phyloP scores from a whole-genome alignment of 1,140 invertebrate species.

The Delia radicum region DNA sequence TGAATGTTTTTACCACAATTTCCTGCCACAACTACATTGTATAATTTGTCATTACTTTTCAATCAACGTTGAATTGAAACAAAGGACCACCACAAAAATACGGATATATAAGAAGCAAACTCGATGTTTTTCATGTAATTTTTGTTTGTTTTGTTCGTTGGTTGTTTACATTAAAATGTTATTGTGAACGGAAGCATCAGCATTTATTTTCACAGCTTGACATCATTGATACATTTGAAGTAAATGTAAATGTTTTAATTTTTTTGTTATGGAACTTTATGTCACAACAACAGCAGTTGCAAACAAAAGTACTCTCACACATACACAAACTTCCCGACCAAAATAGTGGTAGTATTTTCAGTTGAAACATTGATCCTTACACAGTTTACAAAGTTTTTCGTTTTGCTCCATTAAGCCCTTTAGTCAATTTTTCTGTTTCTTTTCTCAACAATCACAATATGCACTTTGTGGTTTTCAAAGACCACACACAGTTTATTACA shows the following conservation, averaged over 20 bases:
- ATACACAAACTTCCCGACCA: too few species aligned
- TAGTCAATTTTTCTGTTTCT: neutral
- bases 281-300: too few species aligned
- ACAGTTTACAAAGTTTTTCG: too few species aligned
- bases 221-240: conserved; percentile 6
- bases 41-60: neutral
- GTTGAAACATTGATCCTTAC: neutral
- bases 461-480: neutral
- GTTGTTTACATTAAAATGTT: neutral
- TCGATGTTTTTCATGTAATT: too few species aligned
- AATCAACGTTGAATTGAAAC: neutral
- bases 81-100: neutral
- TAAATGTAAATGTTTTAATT: neutral
- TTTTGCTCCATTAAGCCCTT: neutral
- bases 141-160: too few species aligned
- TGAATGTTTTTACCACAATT: neutral
- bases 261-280: neutral
- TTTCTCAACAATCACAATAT: neutral
- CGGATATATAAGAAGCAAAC: neutral
- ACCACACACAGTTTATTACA: neutral
- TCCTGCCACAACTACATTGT: neutral
- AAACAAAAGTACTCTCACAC: too few species aligned
- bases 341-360: too few species aligned
- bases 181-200: conserved; percentile 1
- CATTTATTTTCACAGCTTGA: conserved; percentile 16